Percentiles rank a stretch among this genome's conserved stretches.
Conservation (phyloP, 2,888 invertebrate species). For the Drosophila borealis region DNA sequence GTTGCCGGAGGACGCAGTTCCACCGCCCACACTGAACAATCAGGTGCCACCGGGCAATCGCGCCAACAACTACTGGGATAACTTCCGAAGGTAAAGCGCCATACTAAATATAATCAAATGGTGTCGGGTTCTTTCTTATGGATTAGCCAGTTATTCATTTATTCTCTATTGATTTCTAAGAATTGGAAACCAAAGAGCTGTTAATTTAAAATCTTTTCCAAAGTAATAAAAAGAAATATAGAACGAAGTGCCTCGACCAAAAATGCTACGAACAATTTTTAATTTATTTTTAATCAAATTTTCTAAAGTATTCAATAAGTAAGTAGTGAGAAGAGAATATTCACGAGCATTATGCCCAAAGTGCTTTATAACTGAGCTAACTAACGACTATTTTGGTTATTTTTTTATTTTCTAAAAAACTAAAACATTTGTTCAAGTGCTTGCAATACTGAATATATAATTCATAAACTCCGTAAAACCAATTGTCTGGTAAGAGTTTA, state of each 20-base stretch:
- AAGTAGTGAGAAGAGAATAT: constrained; percentile 28
- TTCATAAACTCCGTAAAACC: too few species aligned
- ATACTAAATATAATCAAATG: constrained; percentile 27
- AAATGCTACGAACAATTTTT: constrained; percentile 25
- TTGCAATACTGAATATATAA: neutral
- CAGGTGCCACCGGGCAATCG: constrained; percentile 96
- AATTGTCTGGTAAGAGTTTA: too few species aligned
- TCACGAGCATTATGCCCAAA: constrained; percentile 2
- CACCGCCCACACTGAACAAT: constrained; percentile 89
- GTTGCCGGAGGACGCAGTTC: constrained; percentile 71
- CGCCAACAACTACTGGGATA: constrained; percentile 97
- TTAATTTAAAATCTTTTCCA: constrained; percentile 33
- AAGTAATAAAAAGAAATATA: constrained; percentile 53
- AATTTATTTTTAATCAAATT: constrained; percentile 26
- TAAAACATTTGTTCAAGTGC: neutral
- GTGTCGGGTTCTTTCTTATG: constrained; percentile 41
- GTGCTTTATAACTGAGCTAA: constrained; percentile 4
- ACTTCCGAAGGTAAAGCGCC: constrained; percentile 92
- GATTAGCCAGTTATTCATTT: constrained; percentile 39
- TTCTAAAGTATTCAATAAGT: constrained; percentile 16
- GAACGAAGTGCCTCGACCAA: constrained; percentile 39
- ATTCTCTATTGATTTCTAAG: constrained; percentile 25
- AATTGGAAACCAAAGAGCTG: constrained; percentile 40
- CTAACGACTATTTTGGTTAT: constrained; percentile 6
- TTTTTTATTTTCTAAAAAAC: neutral